phyloP scores from a whole-genome alignment of 1,140 invertebrate genomes.

The Ceratosolen solmsi region DNA sequence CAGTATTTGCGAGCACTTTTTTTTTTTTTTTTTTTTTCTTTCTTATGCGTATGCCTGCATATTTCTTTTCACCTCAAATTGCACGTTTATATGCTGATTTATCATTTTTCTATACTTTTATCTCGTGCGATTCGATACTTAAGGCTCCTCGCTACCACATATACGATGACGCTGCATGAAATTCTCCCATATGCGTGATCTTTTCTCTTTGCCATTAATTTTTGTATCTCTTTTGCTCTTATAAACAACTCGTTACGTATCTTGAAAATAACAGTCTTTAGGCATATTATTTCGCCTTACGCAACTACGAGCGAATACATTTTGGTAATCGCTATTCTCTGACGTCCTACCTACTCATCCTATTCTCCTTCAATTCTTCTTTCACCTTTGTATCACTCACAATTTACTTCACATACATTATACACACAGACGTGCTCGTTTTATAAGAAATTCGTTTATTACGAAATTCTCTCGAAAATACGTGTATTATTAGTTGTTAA shows the following conservation, averaged over 20 bases:
- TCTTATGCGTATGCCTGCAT: too few relatives aligned
- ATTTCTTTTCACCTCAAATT: background rate
- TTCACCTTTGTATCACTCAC: background rate
- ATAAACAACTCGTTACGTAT: background rate
- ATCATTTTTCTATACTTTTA: constrained; percentile 32
- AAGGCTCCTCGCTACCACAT: background rate
- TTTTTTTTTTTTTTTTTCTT: too few relatives aligned
- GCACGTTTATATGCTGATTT: constrained; percentile 37
- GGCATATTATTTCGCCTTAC: background rate
- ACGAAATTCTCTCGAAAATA: too few relatives aligned
- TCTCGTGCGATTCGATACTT: constrained; percentile 43
- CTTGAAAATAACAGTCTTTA: background rate
- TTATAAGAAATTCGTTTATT: too few relatives aligned
- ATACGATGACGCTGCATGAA: constrained; percentile 29
- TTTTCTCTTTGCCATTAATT: constrained; percentile 41
- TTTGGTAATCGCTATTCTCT: background rate
- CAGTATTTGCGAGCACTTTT: background rate
- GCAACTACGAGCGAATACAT: background rate
- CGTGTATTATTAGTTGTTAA: too few relatives aligned
- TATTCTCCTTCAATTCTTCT: background rate
- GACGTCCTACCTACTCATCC: too few relatives aligned
- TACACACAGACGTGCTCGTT: too few relatives aligned
- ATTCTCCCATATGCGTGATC: constrained; percentile 27
- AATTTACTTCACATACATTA: too few relatives aligned
- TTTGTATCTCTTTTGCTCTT: constrained; percentile 27